A percentile compares a stretch with the other conserved stretches of the same genome.
Conservation (phyloP, 2,797 vertebrate species). For the Rhincodon typus region DNA sequence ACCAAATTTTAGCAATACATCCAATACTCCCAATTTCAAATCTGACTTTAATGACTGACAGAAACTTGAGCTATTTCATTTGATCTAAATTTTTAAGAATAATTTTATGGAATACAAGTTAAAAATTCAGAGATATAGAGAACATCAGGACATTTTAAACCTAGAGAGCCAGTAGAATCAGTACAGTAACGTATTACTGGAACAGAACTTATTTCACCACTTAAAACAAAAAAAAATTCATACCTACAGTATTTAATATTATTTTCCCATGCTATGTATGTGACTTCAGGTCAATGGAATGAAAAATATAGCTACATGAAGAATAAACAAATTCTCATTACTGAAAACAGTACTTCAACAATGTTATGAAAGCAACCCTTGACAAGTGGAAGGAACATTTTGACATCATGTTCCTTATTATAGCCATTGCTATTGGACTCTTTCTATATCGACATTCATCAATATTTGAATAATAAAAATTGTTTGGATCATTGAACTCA, state of each 20-base stretch:
- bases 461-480: not conserved
- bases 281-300: not conserved
- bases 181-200: not conserved
- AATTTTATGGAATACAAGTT: not conserved
- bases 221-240: not conserved
- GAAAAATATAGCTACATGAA: not conserved
- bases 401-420: not conserved
- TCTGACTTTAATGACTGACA: not conserved
- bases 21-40: not conserved
- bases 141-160: not conserved
- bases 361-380: not conserved
- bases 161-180: not conserved
- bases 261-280: not conserved
- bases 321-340: not conserved
- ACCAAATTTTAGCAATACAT: not conserved
- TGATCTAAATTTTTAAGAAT: not conserved
- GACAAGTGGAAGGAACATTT: not conserved
- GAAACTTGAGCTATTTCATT: not conserved
- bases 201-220: not conserved
- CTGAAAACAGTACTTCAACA: not conserved
- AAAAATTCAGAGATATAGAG: not conserved
- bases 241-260: not conserved
- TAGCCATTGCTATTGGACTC: not conserved
- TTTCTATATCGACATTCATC: not conserved
- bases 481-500: not conserved